Base-by-base conservation (phyloP, 2,888 invertebrate species). In the Deilephila elpenor region DNA sequence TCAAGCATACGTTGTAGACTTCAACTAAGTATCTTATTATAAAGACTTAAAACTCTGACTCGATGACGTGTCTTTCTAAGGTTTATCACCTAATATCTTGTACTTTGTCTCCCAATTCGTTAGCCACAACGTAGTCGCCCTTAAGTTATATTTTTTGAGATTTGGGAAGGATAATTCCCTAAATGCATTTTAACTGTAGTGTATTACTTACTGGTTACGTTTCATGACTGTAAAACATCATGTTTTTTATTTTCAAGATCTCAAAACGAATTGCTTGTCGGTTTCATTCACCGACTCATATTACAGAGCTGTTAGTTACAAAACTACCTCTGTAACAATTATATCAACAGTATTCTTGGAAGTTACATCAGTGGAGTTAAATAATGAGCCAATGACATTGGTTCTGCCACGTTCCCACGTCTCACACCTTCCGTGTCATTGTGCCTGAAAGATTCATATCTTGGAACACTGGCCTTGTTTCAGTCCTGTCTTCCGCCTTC, bases 361-460 rank as follows among this genome's bases (percentile, higher is more conserved):
- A 67, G 37, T 67, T 67, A 51, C 67, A 67, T 67, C 51, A 67
- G 64, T 25, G 6, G 44, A 67, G 67, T 51, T 51, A 51, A 67
- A 67, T 67, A 67, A 67, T 67, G 37, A 64, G 37, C 51, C 17
- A 25, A 44, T 67, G 67, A 51, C 67, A 67, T 67, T 67, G 67
- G 51, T 29, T 17, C n/a, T 29, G 20, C 56, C 56, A 56, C n/a
- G 67, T 51, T 67, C 67, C 67, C 67, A 67, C 67, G 67, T 20
- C 25, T 67, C 67, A 67, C 67, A 25, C 67, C 67, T 67, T 67
- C 67, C 67, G 67, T 51, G 44, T 37, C 62, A 19, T 62, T 62
- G 34, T 62, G n/a, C 37, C 67, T 67, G 67, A 67, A 67, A 67
- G 67, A 67, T 51, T 64, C 44, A 29, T 67, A 51, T 67, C 51